Evolutionary conservation across 2,113 vertebrate species (phyloP), one percentile per base, ranked within the genome.

Genomic region (Myotis davidii): DNA sequence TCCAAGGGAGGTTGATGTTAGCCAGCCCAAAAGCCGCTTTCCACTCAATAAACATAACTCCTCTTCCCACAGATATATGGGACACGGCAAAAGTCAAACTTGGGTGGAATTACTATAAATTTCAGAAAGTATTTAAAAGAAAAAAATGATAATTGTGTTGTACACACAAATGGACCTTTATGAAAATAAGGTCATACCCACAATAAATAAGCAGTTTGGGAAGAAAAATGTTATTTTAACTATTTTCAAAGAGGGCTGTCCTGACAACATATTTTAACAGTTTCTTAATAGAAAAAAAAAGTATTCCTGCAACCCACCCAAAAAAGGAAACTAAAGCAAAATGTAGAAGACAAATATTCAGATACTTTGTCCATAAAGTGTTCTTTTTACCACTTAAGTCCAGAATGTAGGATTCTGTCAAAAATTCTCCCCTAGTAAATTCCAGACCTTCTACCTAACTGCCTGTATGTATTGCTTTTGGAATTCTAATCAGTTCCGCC

Each of bases 401-500:
- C 85, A 94, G 79, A 76, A 69, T 11, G 37, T 9, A 74, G 48
- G 50, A 69, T 74, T 85, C 56, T 34, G 27, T 72, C 76, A 92
- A 78, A 61, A 86, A 89, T 52, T 69, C 90, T 95, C 95, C 95
- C 92, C 90, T 69, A 39, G 48, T 94, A 92, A 96, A 96, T 86
- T 96, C 87, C 95, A 73, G 39, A 72, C 32, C 76, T 86, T 95
- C 87, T 85, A 86, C 52, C 90, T 48, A n/a, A 74, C 45, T 3
- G n/a, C 86, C 84, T 85, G 52, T 70, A 52, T 39, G 90, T 78
- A 48, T 42, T 93, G 91, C 93, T 90, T 79, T 48, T 88, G 95
- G 97, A 98, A 98, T 97, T 94, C 97, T 90, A 96, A 45, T 77
- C 92, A 97, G 97, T 96, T 96, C 97, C 95, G 70, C 92, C 96